Conservation (phyloP, 2,113 vertebrate species). For the Procapra przewalskii region DNA sequence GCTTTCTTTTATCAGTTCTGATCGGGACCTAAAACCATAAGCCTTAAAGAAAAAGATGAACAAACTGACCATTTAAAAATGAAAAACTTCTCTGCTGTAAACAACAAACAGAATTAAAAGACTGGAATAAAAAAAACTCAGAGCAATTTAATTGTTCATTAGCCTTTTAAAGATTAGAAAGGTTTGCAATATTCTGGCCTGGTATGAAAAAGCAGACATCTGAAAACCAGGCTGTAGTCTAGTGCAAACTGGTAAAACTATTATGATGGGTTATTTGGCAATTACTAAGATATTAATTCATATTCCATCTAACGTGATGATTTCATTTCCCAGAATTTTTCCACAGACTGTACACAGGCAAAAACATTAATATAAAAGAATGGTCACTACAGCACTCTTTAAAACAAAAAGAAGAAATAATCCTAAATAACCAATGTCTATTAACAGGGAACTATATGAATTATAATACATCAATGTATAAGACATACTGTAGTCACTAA, state of each 20-base stretch:
- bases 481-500: neutral
- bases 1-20: neutral
- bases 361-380: neutral
- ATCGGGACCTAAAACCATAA: neutral
- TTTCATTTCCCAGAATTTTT: neutral
- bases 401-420: neutral
- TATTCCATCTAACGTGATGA: neutral
- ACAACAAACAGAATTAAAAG: neutral
- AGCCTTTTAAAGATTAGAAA: neutral
- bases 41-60: neutral
- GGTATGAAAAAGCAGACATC: neutral
- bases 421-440: neutral
- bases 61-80: neutral
- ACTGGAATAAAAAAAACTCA: neutral
- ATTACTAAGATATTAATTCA: neutral
- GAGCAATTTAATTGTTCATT: neutral
- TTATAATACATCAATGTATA: neutral
- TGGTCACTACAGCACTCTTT: neutral
- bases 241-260: neutral
- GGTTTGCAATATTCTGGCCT: neutral
- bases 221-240: neutral
- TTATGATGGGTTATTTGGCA: neutral
- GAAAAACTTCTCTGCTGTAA: neutral
- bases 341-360: neutral
- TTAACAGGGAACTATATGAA: neutral